These are phyloP conservation scores for Campylomormyrus tamandua DNA, from an alignment of 2,113 vertebrate genomes.

Conservation along the genomic window DNA sequence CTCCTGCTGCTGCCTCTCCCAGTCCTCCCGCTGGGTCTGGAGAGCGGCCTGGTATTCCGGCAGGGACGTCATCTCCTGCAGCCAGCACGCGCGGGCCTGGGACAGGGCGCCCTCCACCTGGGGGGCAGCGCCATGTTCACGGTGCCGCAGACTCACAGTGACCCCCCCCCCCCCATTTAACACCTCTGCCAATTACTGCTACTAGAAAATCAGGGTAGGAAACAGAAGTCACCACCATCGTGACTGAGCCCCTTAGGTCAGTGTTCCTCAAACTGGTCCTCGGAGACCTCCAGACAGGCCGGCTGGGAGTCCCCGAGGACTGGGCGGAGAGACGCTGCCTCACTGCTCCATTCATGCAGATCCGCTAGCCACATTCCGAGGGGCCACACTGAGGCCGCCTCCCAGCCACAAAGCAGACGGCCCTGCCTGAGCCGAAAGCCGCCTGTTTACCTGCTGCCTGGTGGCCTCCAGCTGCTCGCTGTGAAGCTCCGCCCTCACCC, in stretches of 20 bases:
- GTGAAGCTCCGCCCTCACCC: slow-evolving; percentile 57
- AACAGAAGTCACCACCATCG: neutral
- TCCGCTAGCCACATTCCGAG: neutral
- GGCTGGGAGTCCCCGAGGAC: neutral
- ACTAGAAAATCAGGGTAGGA: neutral
- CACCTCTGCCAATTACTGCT: neutral
- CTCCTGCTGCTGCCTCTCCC: slow-evolving; percentile 64
- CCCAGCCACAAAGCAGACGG: neutral
- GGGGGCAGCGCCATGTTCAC: neutral
- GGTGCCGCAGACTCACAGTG: neutral
- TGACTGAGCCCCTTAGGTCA: neutral
- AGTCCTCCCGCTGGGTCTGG: slow-evolving; percentile 67
- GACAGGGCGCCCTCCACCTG: slow-evolving; percentile 80
- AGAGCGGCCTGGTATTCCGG: slow-evolving; percentile 73
- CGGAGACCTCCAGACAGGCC: neutral
- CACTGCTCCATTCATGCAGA: neutral
- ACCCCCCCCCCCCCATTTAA: neutral
- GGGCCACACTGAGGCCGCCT: neutral
- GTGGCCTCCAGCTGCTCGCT: slow-evolving; percentile 65
- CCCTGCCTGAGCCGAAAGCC: neutral
- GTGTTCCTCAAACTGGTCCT: neutral
- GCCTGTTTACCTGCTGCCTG: slow-evolving; percentile 62
- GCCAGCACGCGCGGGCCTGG: slow-evolving; percentile 70
- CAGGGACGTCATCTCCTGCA: slow-evolving; percentile 72
- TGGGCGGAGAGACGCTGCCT: neutral